phyloP scores from a whole-genome alignment of 2,888 invertebrate species.

The Pemphredon lugubris region DNA sequence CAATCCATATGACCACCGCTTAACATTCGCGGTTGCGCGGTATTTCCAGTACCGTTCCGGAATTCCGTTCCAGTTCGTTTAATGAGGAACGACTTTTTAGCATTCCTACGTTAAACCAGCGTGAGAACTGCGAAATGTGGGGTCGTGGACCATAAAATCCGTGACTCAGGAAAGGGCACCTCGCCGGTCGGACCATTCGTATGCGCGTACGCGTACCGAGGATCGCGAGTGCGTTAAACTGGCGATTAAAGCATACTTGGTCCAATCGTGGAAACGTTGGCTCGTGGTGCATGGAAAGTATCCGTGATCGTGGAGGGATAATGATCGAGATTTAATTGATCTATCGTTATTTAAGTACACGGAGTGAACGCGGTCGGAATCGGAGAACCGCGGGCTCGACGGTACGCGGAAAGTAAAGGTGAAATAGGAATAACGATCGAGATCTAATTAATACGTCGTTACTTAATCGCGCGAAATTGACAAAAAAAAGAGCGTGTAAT shows the following conservation, averaged over 20 bases:
- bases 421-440: too few species aligned
- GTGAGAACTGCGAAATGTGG: slow-evolving; percentile 67
- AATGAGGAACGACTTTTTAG: slow-evolving; percentile 67
- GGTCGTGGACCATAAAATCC: slow-evolving; percentile 64
- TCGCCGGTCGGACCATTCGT: slow-evolving; percentile 27
- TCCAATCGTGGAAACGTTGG: too few species aligned
- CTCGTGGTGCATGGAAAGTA: neutral
- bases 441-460: too few species aligned
- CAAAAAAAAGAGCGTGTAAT: too few species aligned
- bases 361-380: neutral
- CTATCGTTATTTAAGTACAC: neutral
- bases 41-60: slow-evolving; percentile 66
- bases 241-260: slow-evolving; percentile 2
- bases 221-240: slow-evolving; percentile 47
- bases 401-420: too few species aligned
- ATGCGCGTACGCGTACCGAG: slow-evolving; percentile 34
- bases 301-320: neutral
- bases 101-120: slow-evolving; percentile 62
- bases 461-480: too few species aligned
- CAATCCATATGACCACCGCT: slow-evolving; percentile 60
- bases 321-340: neutral
- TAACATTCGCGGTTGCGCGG: slow-evolving; percentile 39
- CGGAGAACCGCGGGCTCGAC: neutral
- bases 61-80: slow-evolving; percentile 69
- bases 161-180: slow-evolving; percentile 52